Evolutionary conservation across 2,888 invertebrate genomes (phyloP).

Genomic region (Cyclophora punctaria): DNA sequence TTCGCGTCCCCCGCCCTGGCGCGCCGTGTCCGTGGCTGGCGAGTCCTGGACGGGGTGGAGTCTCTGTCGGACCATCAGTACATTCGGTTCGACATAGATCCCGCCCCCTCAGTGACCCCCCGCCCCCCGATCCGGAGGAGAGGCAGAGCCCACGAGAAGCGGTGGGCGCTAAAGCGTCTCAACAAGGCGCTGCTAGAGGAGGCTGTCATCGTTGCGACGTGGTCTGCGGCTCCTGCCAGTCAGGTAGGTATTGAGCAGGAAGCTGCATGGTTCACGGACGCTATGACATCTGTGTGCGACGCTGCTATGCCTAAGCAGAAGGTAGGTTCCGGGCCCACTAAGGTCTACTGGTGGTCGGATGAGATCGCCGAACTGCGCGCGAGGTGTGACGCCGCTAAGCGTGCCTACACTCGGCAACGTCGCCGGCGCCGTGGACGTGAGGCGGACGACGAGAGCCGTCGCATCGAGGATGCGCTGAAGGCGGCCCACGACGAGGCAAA

Average conservation of each 20-base stretch:
- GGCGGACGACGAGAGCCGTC: no score
- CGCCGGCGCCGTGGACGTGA: no score
- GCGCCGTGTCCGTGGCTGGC: neutral
- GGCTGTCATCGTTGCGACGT: conserved; percentile 1
- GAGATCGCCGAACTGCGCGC: neutral
- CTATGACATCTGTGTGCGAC: neutral
- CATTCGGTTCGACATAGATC: neutral
- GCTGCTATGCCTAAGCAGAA: neutral
- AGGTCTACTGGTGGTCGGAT: neutral
- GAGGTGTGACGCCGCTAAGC: no score
- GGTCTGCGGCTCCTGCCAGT: neutral
- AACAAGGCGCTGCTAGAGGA: neutral
- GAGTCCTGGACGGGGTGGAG: neutral
- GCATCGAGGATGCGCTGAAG: no score
- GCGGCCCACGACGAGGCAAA: no score
- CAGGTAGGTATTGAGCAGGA: neutral
- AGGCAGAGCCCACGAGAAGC: no score
- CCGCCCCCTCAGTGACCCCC: no score
- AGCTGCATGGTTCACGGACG: neutral
- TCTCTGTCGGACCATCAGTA: neutral
- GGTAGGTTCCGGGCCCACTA: neutral
- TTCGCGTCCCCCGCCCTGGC: neutral
- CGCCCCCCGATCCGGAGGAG: neutral
- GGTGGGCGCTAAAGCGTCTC: conserved; percentile 2
- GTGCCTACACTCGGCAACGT: no score